Conservation (phyloP, 2,888 invertebrate species). For the Flexamia atlantica region DNA sequence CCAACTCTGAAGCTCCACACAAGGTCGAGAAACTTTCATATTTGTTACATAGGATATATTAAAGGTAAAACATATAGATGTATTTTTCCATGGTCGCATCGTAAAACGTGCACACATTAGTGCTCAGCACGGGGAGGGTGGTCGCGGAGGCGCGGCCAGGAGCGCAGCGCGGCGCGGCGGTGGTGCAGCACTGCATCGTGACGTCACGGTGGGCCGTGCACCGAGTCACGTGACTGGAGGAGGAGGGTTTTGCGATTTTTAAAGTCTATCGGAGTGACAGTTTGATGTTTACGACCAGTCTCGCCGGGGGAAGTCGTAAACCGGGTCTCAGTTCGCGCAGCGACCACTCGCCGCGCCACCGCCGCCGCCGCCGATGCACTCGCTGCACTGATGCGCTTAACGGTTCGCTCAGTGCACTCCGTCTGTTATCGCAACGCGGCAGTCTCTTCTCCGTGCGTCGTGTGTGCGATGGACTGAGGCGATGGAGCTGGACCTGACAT, state of each 20-base stretch:
- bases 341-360: slow-evolving; percentile 37
- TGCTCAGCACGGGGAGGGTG: background rate
- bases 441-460: background rate
- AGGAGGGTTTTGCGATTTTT: slow-evolving; percentile 63
- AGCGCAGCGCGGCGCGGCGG: background rate
- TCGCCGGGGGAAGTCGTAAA: slow-evolving; percentile 62
- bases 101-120: too few relatives aligned
- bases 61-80: too few relatives aligned
- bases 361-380: slow-evolving; percentile 41
- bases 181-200: slow-evolving; percentile 32
- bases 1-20: too few relatives aligned
- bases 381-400: slow-evolving; percentile 35
- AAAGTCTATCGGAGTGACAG: slow-evolving; percentile 63
- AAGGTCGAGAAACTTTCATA: too few relatives aligned
- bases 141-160: background rate
- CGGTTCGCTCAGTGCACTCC: slow-evolving; percentile 21
- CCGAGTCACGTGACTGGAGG: slow-evolving; percentile 56
- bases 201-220: slow-evolving; percentile 55
- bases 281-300: slow-evolving; percentile 63
- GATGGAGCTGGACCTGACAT: slow-evolving; percentile 23
- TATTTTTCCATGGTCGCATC: too few relatives aligned
- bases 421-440: background rate
- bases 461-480: background rate
- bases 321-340: slow-evolving; percentile 5
- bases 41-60: too few relatives aligned